A percentile compares a stretch with the other conserved stretches of the same genome.
phyloP scores from a whole-genome alignment of 2,888 invertebrate species.

The Orthonychiurus folsomi region DNA sequence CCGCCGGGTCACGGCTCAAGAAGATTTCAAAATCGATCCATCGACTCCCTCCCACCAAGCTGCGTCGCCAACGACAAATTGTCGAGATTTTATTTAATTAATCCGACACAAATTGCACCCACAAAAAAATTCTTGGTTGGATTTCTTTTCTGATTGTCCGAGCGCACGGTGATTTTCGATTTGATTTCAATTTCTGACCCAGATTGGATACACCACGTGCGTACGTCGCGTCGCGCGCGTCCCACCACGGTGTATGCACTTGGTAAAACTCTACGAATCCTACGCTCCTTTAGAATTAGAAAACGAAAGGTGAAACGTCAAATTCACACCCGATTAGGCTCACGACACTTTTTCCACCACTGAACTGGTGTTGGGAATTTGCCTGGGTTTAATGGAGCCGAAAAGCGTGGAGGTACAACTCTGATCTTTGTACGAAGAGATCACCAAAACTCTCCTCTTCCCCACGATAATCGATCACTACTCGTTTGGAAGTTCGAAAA shows the following conservation, averaged over 20 bases:
- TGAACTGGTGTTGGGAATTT: not conserved
- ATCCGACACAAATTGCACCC: not conserved
- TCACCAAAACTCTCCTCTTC: slow-evolving; percentile 6
- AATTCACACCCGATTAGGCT: slow-evolving; percentile 16
- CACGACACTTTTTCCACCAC: slow-evolving; percentile 4
- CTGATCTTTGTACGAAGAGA: slow-evolving; percentile 9
- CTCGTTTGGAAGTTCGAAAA: slow-evolving; percentile 1
- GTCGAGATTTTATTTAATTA: not conserved
- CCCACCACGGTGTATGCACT: too few species aligned
- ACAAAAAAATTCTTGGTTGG: too few species aligned
- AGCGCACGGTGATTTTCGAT: not conserved
- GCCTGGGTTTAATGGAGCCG: not conserved
- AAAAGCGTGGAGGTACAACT: not conserved
- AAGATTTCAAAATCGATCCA: too few species aligned
- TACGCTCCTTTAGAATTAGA: too few species aligned
- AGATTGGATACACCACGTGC: too few species aligned
- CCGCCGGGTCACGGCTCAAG: not conserved
- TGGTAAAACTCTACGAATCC: too few species aligned
- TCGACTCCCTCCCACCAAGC: too few species aligned
- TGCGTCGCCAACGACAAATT: not conserved
- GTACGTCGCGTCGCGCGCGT: too few species aligned
- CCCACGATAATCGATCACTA: slow-evolving; percentile 7
- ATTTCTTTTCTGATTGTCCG: not conserved
- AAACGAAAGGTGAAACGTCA: slow-evolving; percentile 15
- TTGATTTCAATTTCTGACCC: not conserved